Evolutionary conservation across 2,888 invertebrate genomes (phyloP).

Genomic region (Calliopum simillimum): DNA sequence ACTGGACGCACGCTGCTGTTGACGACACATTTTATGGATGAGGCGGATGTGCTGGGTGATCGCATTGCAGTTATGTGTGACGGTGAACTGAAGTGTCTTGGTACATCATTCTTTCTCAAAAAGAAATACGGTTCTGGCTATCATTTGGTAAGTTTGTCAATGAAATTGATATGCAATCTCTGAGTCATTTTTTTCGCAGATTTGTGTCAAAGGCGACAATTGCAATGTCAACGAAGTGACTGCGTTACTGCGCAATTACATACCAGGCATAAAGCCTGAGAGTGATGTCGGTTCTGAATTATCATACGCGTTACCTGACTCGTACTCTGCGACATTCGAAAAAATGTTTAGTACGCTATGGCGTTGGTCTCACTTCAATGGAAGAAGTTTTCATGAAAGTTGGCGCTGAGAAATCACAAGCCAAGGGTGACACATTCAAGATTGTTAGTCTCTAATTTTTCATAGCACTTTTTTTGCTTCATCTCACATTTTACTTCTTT

Average conservation of each 20-base stretch:
- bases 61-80: conserved; percentile 86
- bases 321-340: conserved; percentile 73
- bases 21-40: conserved; percentile 90
- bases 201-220: conserved; percentile 66
- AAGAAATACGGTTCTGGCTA: conserved; percentile 86
- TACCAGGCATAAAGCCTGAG: conserved; percentile 74
- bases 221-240: conserved; percentile 70
- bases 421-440: background rate
- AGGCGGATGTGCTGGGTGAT: conserved; percentile 86
- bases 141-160: conserved; percentile 69
- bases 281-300: conserved; percentile 80
- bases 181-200: conserved; percentile 35
- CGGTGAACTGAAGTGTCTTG: conserved; percentile 81
- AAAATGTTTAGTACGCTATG: conserved; percentile 77
- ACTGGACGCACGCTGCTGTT: conserved; percentile 81
- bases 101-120: conserved; percentile 82
- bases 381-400: conserved; percentile 86
- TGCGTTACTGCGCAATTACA: conserved; percentile 71
- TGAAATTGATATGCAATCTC: background rate
- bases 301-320: conserved; percentile 74
- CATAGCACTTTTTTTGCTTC: background rate
- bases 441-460: conserved; percentile 30
- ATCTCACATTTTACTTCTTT: no score
- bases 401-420: conserved; percentile 64
- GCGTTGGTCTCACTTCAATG: conserved; percentile 84